Percentiles rank a stretch among this genome's conserved stretches.
Conservation (phyloP, 2,888 invertebrate species). For the Euphydryas editha region DNA sequence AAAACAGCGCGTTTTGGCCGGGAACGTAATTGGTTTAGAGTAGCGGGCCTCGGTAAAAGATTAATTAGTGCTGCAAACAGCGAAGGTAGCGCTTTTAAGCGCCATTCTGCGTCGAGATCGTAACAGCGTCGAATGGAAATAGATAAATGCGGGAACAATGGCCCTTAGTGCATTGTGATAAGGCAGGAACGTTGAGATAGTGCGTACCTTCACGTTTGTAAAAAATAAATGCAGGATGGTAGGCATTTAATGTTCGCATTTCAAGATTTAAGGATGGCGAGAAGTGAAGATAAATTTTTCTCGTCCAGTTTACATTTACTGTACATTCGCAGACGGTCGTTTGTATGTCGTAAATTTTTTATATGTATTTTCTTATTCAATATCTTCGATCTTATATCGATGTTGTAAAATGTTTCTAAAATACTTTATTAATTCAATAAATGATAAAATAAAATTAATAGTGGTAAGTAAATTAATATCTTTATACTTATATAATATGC, state of each 20-base stretch:
- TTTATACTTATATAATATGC: no score
- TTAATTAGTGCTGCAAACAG: constrained; percentile 78
- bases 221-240: constrained; percentile 44
- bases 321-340: neutral
- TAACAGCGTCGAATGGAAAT: constrained; percentile 47
- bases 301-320: constrained; percentile 8
- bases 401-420: neutral
- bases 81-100: constrained; percentile 65
- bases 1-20: constrained; percentile 78
- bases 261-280: constrained; percentile 50
- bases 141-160: constrained; percentile 33
- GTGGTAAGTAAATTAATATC: no score
- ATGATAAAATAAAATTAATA: no score
- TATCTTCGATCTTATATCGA: neutral
- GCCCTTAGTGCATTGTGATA: constrained; percentile 39
- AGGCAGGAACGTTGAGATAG: neutral
- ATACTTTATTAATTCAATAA: no score
- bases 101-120: constrained; percentile 54
- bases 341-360: neutral
- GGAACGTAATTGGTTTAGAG: constrained; percentile 77
- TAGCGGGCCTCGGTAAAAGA: constrained; percentile 69
- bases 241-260: constrained; percentile 50
- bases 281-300: constrained; percentile 43
- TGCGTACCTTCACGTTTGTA: constrained; percentile 2
- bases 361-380: neutral